These are phyloP conservation scores for Pristionchus exspectatus DNA, from an alignment of 2,888 invertebrate genomes.

Conservation along the genomic window DNA sequence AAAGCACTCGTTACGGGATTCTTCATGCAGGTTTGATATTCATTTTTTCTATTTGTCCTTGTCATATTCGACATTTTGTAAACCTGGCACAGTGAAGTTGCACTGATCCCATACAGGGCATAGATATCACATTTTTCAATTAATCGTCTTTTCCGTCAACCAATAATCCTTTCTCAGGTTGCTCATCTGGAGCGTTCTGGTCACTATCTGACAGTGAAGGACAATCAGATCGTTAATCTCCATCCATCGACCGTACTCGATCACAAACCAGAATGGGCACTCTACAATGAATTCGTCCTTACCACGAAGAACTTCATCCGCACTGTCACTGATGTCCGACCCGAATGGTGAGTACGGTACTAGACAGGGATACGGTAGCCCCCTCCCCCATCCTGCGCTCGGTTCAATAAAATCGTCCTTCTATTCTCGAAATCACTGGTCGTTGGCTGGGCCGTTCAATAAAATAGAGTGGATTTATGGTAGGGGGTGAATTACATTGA, in stretches of 20 bases:
- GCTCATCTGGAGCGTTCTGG: constrained; percentile 98
- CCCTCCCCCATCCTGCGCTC: not conserved
- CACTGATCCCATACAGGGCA: not conserved
- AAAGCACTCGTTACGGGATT: constrained; percentile 98
- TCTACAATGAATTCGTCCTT: constrained; percentile 99
- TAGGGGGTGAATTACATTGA: constrained; percentile 39
- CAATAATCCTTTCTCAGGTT: constrained; percentile 81
- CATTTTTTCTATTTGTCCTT: not conserved
- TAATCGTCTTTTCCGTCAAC: not conserved
- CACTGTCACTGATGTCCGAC: constrained; percentile 98
- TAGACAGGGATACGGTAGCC: constrained; percentile 7
- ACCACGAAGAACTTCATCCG: constrained; percentile 99
- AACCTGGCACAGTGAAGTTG: not conserved
- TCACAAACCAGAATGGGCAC: constrained; percentile 99
- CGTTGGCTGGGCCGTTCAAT: constrained; percentile 12
- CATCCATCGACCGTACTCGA: constrained; percentile 99
- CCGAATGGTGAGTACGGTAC: constrained; percentile 83
- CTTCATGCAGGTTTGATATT: constrained; percentile 93
- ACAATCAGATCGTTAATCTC: constrained; percentile 96
- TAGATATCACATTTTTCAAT: not conserved
- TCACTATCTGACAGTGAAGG: constrained; percentile 98
- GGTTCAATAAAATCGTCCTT: not conserved
- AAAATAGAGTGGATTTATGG: constrained; percentile 49
- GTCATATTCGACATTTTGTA: not conserved
- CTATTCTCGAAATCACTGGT: not conserved